Evolutionary conservation across 2,797 vertebrate species (phyloP).

Genomic region (Phrynocephalus forsythii): DNA sequence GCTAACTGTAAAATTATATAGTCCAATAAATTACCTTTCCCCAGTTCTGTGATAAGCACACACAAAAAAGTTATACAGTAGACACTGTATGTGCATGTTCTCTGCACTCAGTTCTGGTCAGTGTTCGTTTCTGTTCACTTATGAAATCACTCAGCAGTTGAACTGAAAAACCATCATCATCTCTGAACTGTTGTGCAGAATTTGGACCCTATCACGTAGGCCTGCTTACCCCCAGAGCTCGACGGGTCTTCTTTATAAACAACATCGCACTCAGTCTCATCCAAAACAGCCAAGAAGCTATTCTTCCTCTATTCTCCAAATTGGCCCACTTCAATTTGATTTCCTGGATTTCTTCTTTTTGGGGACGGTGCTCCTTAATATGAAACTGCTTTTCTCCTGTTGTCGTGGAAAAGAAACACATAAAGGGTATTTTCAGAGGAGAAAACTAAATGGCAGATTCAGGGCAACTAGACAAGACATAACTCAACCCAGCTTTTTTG

Average conservation of each 20-base stretch:
- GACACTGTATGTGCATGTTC: background rate
- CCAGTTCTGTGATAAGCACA: too few relatives aligned
- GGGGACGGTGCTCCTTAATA: slow-evolving; percentile 76
- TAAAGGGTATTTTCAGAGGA: background rate
- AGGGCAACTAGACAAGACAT: background rate
- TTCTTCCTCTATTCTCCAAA: background rate
- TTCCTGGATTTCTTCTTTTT: slow-evolving; percentile 62
- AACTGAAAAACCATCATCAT: slow-evolving; percentile 79
- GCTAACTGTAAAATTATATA: too few relatives aligned
- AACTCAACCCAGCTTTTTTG: background rate
- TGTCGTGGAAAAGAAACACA: slow-evolving; percentile 5
- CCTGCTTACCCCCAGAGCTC: background rate
- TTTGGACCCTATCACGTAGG: background rate
- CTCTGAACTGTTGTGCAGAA: slow-evolving; percentile 61
- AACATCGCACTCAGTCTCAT: background rate
- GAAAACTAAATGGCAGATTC: too few relatives aligned
- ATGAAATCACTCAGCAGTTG: slow-evolving; percentile 81
- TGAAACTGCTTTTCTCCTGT: slow-evolving; percentile 77
- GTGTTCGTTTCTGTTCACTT: slow-evolving; percentile 78
- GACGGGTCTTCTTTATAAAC: background rate
- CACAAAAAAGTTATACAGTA: too few relatives aligned
- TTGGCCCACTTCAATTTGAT: slow-evolving; percentile 5
- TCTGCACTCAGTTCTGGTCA: slow-evolving; percentile 69
- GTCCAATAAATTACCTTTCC: too few relatives aligned
- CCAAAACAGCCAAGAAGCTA: too few relatives aligned